phyloP scores from a whole-genome alignment of 1,140 invertebrate species.

The Oncopodura yosiiana region DNA sequence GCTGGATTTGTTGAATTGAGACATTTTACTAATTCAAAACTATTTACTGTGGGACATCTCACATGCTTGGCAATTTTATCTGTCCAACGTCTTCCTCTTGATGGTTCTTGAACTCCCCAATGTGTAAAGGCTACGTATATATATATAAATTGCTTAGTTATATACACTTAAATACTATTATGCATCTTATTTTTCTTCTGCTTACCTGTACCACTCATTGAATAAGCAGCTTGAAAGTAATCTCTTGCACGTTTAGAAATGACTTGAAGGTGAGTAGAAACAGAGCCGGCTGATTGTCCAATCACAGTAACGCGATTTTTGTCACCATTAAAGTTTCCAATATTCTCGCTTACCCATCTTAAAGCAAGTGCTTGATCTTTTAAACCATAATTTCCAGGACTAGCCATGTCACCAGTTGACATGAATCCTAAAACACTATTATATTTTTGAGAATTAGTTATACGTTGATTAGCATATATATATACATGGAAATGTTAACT shows the following conservation, averaged over 20 bases:
- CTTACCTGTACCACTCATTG: slow-evolving; percentile 25
- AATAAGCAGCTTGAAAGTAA: slow-evolving; percentile 19
- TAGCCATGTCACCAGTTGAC: slow-evolving; percentile 12
- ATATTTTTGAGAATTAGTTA: too few species aligned
- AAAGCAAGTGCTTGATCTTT: slow-evolving; percentile 22
- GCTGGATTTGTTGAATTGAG: slow-evolving; percentile 13
- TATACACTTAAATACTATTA: too few species aligned
- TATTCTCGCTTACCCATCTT: slow-evolving; percentile 12
- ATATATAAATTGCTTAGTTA: too few species aligned
- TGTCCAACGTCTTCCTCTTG: slow-evolving; percentile 8
- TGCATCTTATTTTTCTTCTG: too few species aligned
- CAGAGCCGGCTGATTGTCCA: background rate
- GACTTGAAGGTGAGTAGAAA: slow-evolving; percentile 10
- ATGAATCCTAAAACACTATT: slow-evolving; percentile 15
- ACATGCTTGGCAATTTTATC: slow-evolving; percentile 15
- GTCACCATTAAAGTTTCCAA: background rate
- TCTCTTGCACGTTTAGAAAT: background rate
- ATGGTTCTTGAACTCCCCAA: slow-evolving; percentile 21
- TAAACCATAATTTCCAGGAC: slow-evolving; percentile 17
- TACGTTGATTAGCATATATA: background rate
- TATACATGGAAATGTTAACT: background rate
- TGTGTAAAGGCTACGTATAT: slow-evolving; percentile 26
- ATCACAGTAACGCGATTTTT: background rate
- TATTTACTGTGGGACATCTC: too few species aligned
- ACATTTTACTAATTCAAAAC: slow-evolving; percentile 24